Evolutionary conservation across 2,888 invertebrate species (phyloP).

Genomic region (Macroteleia sp.): DNA sequence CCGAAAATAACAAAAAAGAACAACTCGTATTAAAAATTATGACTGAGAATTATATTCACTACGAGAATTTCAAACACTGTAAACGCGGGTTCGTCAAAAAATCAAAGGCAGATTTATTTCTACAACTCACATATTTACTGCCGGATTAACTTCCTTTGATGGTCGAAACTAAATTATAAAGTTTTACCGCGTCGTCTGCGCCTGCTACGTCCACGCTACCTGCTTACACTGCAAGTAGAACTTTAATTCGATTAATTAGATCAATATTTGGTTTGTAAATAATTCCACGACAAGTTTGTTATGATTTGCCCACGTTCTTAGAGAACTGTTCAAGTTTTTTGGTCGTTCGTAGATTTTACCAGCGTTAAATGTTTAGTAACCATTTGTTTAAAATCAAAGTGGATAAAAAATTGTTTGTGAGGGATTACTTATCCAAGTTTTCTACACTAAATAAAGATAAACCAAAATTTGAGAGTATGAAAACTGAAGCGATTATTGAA

Average conservation of each 20-base stretch:
- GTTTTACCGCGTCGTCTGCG: constrained; percentile 47
- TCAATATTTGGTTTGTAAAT: constrained; percentile 56
- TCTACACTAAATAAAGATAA: too few species aligned
- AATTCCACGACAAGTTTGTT: constrained; percentile 35
- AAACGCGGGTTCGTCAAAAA: constrained; percentile 4
- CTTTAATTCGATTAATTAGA: constrained; percentile 55
- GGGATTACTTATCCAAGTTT: too few species aligned
- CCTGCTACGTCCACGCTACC: constrained; percentile 31
- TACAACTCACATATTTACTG: constrained; percentile 29
- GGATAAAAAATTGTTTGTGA: too few species aligned
- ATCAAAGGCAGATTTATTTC: constrained; percentile 22
- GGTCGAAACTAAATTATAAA: constrained; percentile 52
- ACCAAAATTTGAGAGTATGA: too few species aligned
- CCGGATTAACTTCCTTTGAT: constrained; percentile 52
- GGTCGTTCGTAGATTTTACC: background rate
- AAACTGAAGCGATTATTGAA: too few species aligned
- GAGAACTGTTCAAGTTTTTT: constrained; percentile 8
- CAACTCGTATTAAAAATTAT: background rate
- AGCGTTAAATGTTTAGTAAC: background rate
- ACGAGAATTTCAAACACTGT: background rate
- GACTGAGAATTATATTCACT: constrained; percentile 2
- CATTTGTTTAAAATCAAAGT: too few species aligned
- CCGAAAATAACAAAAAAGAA: background rate
- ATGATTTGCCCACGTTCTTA: constrained; percentile 20
- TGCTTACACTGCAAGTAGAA: constrained; percentile 42